Evolutionary conservation across 2,113 vertebrate genomes (phyloP), one percentile per base, ranked within the genome.

Genomic region (Lichenostomus cassidix): DNA sequence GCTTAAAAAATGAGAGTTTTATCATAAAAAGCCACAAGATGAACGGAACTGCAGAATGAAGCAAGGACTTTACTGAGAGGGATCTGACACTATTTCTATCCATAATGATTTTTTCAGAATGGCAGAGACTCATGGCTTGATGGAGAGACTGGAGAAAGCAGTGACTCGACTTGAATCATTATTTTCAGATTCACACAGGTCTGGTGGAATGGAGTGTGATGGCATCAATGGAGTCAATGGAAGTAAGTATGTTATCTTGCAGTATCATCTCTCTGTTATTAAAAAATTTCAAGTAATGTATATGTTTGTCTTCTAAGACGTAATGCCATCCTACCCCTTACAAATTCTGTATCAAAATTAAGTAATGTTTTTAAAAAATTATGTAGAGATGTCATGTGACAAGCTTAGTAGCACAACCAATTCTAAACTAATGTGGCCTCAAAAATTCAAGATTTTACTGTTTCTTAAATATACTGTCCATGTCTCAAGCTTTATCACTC

Each of bases 61-160:
- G 18, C 18, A 23, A 10, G 10, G 63, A 42, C 28, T 75, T 82
- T 50, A 55, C 35, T 59, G 35, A n/a, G 29, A 70, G 50, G 29
- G 3, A 8, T 74, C 27, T 96, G 74, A 96, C 64, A 15, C 8
- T 53, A 22, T 76, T 80, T 91, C 53, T 44, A 0, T 89, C 80
- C 85, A 41, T 83, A 27, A 58, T 95, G 71, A 39, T 37, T 86
- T 93, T 96, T 98, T 35, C 74, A 99, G 98, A 94, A 98, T 98
- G 98, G 97, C 97, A 52, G 97, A 98, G 76, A 98, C 98, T 98
- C 98, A 99, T 84, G 98, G 91, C 33, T 97, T 99, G 93, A 97
- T 99, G 97, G 98, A 99, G 80, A 98, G 99, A 23, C 96, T 99
- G 97, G 99, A 99, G 96, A 98, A 96, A 28, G 99, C 98, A 3